Base-by-base conservation (phyloP, 92 coral and sea anemone genomes). In the Palythoa caribaeorum region DNA sequence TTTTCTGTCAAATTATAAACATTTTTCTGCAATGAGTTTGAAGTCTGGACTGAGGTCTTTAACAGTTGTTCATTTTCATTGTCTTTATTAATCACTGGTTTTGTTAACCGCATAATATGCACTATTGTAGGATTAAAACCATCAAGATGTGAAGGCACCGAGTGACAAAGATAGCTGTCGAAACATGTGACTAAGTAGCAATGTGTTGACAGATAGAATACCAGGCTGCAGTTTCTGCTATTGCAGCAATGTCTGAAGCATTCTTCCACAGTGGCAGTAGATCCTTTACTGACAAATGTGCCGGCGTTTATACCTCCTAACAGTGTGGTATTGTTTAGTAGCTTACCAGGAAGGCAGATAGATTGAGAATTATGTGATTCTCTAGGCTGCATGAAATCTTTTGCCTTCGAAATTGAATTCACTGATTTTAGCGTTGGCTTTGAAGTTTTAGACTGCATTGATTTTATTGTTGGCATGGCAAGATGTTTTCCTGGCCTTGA, bases 231-330 rank as follows among this genome's bases (percentile, higher is more conserved):
- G 8, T 87, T 89, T 20, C 87, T 94, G 80, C 85, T 93, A 8
- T 89, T 81, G 60, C 99, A 97, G 89, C 99, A 97, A 40, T 87
- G 90, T 50, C 73, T 78, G 11, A 94, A 85, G 90, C 99, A 97
- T 3, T 79, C 77, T 3, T 87, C 85, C 66, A 96, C 94, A 71
- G 88, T 86, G 44, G 79, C 77, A 3, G 92, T 86, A 14, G 81
- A 77, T 38, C 95, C 96, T 16, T 94, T 88, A 70, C 90, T 93
- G 38, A 90, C 93, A 63, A 97, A 97, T 69, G 87, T 77, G 9
- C 99, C 99, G 5, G 99, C 94, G 44, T 92, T 90, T 66, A 94
- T 53, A 3, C 98, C 99, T 12, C 99, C 99, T 2, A 86, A 93
- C 9, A 97, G 83, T 0, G 99, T 97, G 17, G 92, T 95, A 78